Percentiles rank a stretch among this genome's conserved stretches.
Conservation (phyloP, 2,113 vertebrate species). For the Hylia prasina region DNA sequence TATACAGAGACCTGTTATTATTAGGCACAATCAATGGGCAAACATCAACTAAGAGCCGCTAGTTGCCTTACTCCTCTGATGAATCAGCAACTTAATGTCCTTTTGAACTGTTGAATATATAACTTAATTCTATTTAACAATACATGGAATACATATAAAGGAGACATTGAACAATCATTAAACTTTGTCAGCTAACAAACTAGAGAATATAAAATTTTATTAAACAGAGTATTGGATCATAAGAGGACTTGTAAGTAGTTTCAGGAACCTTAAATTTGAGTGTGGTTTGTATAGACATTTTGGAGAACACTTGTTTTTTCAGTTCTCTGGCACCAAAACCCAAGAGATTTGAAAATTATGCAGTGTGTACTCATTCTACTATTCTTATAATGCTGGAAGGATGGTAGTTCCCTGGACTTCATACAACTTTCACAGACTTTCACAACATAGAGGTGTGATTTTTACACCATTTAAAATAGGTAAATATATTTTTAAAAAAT, state of each 20-base stretch:
- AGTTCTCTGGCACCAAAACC: background rate
- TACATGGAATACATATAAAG: background rate
- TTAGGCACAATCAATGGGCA: background rate
- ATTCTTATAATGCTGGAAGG: background rate
- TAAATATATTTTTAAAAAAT: background rate
- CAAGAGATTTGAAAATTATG: background rate
- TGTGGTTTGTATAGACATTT: fast-evolving
- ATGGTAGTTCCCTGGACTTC: background rate
- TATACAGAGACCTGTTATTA: background rate
- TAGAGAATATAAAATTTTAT: background rate
- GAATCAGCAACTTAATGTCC: background rate
- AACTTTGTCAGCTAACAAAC: background rate
- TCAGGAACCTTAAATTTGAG: background rate
- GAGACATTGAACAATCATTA: background rate
- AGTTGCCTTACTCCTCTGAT: background rate
- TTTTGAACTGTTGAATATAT: background rate
- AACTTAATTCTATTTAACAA: background rate
- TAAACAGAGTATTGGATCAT: background rate
- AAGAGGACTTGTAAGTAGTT: background rate
- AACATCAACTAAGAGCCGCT: background rate
- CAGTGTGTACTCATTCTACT: background rate
- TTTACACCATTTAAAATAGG: background rate
- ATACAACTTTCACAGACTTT: background rate
- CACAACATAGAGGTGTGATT: background rate
- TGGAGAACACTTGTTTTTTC: background rate